Evolutionary conservation across 2,113 vertebrate genomes (phyloP).

Genomic region (Sinocyclocheilus anshuiensis): DNA sequence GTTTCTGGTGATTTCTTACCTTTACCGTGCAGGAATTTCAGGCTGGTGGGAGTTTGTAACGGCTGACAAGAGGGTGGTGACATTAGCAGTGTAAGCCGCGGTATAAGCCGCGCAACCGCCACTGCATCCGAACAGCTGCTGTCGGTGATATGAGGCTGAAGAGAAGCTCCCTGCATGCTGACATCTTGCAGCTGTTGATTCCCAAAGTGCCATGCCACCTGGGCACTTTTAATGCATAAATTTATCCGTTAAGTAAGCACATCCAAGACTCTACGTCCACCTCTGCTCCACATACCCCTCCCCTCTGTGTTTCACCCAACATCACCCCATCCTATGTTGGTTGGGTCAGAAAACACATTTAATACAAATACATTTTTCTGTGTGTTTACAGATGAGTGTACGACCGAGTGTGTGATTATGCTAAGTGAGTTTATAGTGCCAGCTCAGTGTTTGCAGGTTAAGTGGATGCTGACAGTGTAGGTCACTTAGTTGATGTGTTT

Average conservation of each 20-base stretch:
- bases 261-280: constrained; percentile 48
- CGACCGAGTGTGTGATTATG: constrained; percentile 36
- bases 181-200: constrained; percentile 44
- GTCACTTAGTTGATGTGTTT: constrained; percentile 42
- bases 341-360: neutral
- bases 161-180: constrained; percentile 48
- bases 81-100: constrained; percentile 67
- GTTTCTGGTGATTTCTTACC: constrained; percentile 1
- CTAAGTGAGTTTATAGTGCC: constrained; percentile 42
- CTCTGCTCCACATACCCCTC: neutral
- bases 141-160: constrained; percentile 71
- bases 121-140: constrained; percentile 72
- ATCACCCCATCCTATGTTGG: constrained; percentile 11
- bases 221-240: constrained; percentile 76
- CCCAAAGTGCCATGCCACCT: constrained; percentile 69
- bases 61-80: constrained; percentile 22
- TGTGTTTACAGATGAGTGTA: neutral
- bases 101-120: constrained; percentile 67
- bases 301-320: constrained; percentile 43
- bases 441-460: neutral
- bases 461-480: constrained; percentile 49
- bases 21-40: neutral
- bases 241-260: constrained; percentile 74
- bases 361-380: neutral
- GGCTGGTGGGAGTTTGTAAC: constrained; percentile 19